Conservation (phyloP, 2,113 vertebrate genomes). For the Dissostichus mawsoni region DNA sequence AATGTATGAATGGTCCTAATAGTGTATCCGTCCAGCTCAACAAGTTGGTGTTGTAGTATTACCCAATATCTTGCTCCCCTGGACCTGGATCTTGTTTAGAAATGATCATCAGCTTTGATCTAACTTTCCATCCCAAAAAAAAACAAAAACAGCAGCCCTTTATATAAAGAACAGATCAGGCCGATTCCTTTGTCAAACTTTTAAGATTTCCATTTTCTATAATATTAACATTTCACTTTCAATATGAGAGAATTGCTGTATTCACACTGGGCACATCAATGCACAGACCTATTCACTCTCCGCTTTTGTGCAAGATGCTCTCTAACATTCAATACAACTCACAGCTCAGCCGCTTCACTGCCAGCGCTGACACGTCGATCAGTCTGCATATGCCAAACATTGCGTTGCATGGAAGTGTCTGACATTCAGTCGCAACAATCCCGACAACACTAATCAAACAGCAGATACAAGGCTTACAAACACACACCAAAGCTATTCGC, state of each 20-base stretch:
- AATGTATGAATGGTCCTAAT: background rate
- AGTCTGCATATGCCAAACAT: conserved; percentile 38
- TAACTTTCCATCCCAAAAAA: background rate
- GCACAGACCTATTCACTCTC: background rate
- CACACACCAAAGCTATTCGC: background rate
- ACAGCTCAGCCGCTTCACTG: conserved; percentile 26
- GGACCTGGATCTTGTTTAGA: background rate
- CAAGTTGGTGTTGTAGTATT: no score
- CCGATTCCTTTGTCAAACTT: background rate
- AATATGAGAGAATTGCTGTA: background rate
- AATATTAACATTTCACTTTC: background rate
- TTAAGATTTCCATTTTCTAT: background rate
- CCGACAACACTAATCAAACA: conserved; percentile 68
- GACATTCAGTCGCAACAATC: conserved; percentile 49
- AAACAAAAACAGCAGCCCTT: no score
- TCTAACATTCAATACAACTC: conserved; percentile 1
- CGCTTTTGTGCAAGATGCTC: background rate
- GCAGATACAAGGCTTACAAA: conserved; percentile 52
- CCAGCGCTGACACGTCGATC: conserved; percentile 18
- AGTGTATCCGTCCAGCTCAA: no score
- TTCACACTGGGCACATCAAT: background rate
- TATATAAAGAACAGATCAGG: no score
- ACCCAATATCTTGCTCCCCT: background rate
- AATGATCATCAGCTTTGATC: background rate
- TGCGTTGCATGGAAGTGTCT: conserved; percentile 27